These are phyloP conservation scores for Drosophila putrida DNA, from an alignment of 2,888 invertebrate species.

Conservation along the genomic window DNA sequence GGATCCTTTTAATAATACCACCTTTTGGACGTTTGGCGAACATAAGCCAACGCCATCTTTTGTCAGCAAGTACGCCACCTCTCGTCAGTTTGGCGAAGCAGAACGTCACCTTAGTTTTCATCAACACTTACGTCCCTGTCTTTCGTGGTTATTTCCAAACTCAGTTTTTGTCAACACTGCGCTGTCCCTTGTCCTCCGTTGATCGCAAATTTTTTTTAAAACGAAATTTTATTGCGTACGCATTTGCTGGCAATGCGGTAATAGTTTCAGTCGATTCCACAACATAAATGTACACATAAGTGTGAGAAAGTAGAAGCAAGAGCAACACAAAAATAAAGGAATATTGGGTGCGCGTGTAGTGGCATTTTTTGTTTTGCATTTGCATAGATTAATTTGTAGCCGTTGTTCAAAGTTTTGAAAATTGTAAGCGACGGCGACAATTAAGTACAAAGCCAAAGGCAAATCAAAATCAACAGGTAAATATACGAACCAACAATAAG, in stretches of 20 bases:
- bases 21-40: too few relatives aligned
- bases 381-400: slow-evolving; percentile 44
- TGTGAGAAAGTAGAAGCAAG: slow-evolving; percentile 13
- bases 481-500: slow-evolving; percentile 44
- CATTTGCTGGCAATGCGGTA: slow-evolving; percentile 55
- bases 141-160: neutral
- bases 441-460: slow-evolving; percentile 35
- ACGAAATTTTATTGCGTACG: slow-evolving; percentile 30
- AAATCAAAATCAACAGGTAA: slow-evolving; percentile 76
- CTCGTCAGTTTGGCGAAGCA: too few relatives aligned
- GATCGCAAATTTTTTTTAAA: slow-evolving; percentile 19
- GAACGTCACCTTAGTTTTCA: too few relatives aligned
- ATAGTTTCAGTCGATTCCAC: slow-evolving; percentile 20
- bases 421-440: slow-evolving; percentile 37
- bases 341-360: slow-evolving; percentile 56
- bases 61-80: too few relatives aligned
- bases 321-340: slow-evolving; percentile 34
- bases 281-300: slow-evolving; percentile 17
- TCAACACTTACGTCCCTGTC: too few relatives aligned
- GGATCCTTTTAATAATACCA: too few relatives aligned
- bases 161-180: slow-evolving; percentile 60
- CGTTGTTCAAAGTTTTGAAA: slow-evolving; percentile 24
- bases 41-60: too few relatives aligned
- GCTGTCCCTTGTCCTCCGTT: slow-evolving; percentile 46
- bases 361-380: slow-evolving; percentile 37